Conservation (phyloP, 2,797 vertebrate species). For the Malacoctenus gilli region DNA sequence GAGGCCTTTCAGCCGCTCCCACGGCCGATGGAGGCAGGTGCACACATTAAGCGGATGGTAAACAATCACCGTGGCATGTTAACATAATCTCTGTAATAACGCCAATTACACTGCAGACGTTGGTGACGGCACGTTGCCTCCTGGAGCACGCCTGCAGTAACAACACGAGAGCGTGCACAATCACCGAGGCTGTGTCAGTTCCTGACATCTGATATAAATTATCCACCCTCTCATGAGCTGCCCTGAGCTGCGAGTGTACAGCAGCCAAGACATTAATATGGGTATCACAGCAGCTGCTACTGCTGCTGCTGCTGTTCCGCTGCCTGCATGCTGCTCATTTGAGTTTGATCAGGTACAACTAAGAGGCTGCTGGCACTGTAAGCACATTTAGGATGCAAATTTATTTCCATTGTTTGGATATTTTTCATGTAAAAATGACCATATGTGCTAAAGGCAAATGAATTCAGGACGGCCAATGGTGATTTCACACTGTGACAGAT, state of each 20-base stretch:
- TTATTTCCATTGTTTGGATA: neutral
- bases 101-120: conserved; percentile 3
- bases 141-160: conserved; percentile 8
- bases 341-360: conserved; percentile 12
- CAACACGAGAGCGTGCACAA: conserved; percentile 25
- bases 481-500: neutral
- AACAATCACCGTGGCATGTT: conserved; percentile 2
- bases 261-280: conserved; percentile 49
- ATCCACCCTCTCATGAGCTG: conserved; percentile 41
- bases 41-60: too few species aligned
- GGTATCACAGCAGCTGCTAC: conserved; percentile 23
- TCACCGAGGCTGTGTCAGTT: conserved; percentile 25
- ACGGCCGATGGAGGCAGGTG: too few species aligned
- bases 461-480: neutral
- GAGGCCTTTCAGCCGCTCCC: neutral
- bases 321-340: conserved; percentile 21
- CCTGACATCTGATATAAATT: conserved; percentile 63
- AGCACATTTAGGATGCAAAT: conserved; percentile 11
- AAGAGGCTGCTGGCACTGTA: neutral
- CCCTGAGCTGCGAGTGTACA: conserved; percentile 37
- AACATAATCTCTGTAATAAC: neutral
- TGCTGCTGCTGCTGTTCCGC: conserved; percentile 31
- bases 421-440: neutral
- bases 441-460: neutral
- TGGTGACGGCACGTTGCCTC: neutral